Percentiles rank a stretch among this genome's conserved stretches.
phyloP scores from a whole-genome alignment of 1,140 invertebrate genomes.

The Druon quercuslanigerum region DNA sequence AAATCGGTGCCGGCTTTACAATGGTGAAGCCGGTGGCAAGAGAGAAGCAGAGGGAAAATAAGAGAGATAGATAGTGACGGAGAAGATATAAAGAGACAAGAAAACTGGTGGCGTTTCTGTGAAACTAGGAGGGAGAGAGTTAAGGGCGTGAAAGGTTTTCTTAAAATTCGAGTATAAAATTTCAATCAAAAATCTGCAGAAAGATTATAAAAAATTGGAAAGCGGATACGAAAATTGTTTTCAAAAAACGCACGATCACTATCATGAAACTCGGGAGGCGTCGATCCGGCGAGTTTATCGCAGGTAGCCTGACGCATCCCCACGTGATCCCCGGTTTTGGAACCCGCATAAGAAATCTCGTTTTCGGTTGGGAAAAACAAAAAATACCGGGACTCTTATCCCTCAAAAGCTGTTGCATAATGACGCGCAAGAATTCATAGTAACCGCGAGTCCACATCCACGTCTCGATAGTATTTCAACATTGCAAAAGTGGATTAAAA shows the following conservation, averaged over 20 bases:
- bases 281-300: constrained; percentile 17
- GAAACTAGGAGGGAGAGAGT: constrained; percentile 31
- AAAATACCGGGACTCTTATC: no score
- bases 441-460: constrained; percentile 49
- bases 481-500: neutral
- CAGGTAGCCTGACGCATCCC: constrained; percentile 53
- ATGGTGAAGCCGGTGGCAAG: neutral
- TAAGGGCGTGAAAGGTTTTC: constrained; percentile 28
- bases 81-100: neutral
- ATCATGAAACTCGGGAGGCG: neutral
- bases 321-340: constrained; percentile 59
- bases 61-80: constrained; percentile 24
- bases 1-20: constrained; percentile 1
- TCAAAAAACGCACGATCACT: constrained; percentile 32
- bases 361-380: neutral
- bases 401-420: constrained; percentile 59
- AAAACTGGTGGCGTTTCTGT: neutral
- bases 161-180: neutral
- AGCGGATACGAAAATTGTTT: neutral
- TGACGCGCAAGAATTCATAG: constrained; percentile 55
- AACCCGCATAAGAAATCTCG: constrained; percentile 32
- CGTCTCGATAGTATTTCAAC: constrained; percentile 33
- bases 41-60: constrained; percentile 31
- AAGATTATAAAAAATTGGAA: no score
- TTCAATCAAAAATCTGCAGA: neutral